These are phyloP conservation scores for Drosophila ambigua DNA, from an alignment of 1,140 invertebrate genomes.

Conservation along the genomic window DNA sequence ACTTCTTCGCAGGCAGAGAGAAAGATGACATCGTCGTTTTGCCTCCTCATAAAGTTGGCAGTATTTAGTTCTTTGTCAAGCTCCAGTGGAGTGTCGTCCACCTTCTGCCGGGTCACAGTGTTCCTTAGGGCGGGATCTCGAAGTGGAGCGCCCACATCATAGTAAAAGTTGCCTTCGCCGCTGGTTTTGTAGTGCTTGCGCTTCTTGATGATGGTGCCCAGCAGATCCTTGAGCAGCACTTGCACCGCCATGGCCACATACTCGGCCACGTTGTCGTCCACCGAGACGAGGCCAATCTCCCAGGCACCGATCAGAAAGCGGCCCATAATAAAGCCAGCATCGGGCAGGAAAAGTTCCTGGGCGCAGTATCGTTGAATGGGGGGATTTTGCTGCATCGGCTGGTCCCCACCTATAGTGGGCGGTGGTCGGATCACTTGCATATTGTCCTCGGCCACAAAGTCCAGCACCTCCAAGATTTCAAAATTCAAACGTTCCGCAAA, in stretches of 20 bases:
- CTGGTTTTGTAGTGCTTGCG: constrained; percentile 89
- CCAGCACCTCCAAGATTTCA: constrained; percentile 86
- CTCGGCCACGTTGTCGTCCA: constrained; percentile 90
- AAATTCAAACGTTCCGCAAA: constrained; percentile 88
- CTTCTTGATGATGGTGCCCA: constrained; percentile 88
- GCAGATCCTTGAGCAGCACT: constrained; percentile 90
- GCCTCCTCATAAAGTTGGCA: constrained; percentile 84
- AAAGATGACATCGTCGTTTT: constrained; percentile 83
- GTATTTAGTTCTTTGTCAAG: constrained; percentile 85
- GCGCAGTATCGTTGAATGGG: constrained; percentile 85
- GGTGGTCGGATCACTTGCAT: constrained; percentile 73
- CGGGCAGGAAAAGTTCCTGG: constrained; percentile 89
- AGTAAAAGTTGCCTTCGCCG: constrained; percentile 88
- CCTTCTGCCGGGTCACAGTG: constrained; percentile 77
- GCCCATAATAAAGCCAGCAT: constrained; percentile 90
- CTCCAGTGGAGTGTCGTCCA: constrained; percentile 84
- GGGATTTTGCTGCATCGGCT: constrained; percentile 62
- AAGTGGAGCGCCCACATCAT: constrained; percentile 88
- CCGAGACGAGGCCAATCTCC: constrained; percentile 91
- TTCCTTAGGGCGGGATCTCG: constrained; percentile 76
- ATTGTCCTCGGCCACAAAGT: constrained; percentile 84
- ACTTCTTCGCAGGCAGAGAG: constrained; percentile 81
- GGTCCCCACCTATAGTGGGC: constrained; percentile 43
- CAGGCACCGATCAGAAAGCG: constrained; percentile 91
- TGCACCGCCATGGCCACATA: constrained; percentile 90